Evolutionary conservation across 2,113 vertebrate species (phyloP), one percentile per base, ranked within the genome.

Genomic region (Hypomesus transpacificus): DNA sequence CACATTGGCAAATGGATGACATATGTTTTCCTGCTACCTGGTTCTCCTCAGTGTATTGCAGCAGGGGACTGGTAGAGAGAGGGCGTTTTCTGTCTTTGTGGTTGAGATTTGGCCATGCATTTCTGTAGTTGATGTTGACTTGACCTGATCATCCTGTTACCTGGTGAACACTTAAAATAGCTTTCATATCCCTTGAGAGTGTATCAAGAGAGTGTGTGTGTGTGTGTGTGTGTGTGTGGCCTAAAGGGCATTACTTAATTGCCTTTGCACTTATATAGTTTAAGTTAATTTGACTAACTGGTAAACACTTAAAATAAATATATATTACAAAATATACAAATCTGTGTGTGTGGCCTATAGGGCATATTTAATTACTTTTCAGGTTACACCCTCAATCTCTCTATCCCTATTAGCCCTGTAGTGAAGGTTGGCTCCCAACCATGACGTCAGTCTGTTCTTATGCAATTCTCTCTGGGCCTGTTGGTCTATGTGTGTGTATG

Each of bases 391-490:
- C 78, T 82, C 21, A 71, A 77, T 75, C 79, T 77, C 75, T 77
- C 61, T 73, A 67, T 76, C 75, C 31, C 70, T 16, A 3, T 70
- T 73, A 72, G 53, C 60, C 31, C 52, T 61, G 77, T 26, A 77
- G 61, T 26, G 21, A 70, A 24, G 20, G 50, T 71, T 2, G 11
- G 14, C 76, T 75, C 71, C 79, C 65, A 80, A 84, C 77, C 67
- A 83, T 84, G 69, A 87, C 84, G 61, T 87, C 78, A 88, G 39
- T 73, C 6, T 13, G 24, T 28, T 26, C 75, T 84, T 82, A 77
- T 76, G 81, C 81, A 84, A 86, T 77, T 69, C 85, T 84, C 79
- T 70, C n/a, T n/a, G 69, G 82, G 75, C 56, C 61, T 69, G 24
- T 66, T 75, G 67, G 58, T 28, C 79, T 59, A 3, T 3, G 4